Percentiles rank a stretch among this genome's conserved stretches.
phyloP scores from a whole-genome alignment of 37 sponge, comb jelly and placozoan genomes.

The Eunapius fragilis region DNA sequence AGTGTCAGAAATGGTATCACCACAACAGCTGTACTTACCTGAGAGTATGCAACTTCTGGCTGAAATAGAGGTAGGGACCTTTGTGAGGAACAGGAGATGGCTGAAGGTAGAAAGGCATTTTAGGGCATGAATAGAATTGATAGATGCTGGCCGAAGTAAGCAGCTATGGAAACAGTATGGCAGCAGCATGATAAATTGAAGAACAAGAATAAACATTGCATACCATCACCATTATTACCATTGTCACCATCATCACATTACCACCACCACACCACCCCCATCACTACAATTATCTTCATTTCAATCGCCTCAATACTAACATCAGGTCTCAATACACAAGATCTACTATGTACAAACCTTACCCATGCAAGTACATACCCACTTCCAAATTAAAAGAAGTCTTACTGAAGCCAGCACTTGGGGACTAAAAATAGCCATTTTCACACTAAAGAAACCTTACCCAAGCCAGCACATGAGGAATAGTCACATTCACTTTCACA shows the following conservation, averaged over 20 bases:
- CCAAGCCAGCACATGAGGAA: constrained; percentile 45
- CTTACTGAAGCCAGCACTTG: too few relatives aligned
- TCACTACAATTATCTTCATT: too few relatives aligned
- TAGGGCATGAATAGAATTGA: not conserved
- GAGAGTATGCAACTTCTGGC: constrained; percentile 25
- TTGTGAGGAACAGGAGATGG: not conserved
- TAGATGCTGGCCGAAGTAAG: not conserved
- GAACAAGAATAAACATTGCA: too few relatives aligned
- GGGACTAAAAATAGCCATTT: not conserved
- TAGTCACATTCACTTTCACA: constrained; percentile 50
- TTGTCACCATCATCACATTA: too few relatives aligned
- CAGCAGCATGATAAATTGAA: too few relatives aligned
- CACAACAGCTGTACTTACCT: constrained; percentile 2
- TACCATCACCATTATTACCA: too few relatives aligned
- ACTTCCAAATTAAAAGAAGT: too few relatives aligned
- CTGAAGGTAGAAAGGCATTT: not conserved
- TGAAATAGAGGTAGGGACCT: constrained; percentile 49
- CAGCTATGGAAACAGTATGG: too few relatives aligned
- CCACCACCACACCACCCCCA: not conserved
- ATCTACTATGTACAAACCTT: too few relatives aligned
- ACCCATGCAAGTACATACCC: too few relatives aligned
- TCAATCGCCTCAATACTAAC: too few relatives aligned
- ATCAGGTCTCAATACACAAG: too few relatives aligned
- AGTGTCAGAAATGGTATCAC: not conserved
- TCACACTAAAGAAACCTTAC: not conserved